Evolutionary conservation across 1,140 invertebrate genomes (phyloP), one percentile per base, ranked within the genome.

Genomic region (Pseudomyrmex sp.): DNA sequence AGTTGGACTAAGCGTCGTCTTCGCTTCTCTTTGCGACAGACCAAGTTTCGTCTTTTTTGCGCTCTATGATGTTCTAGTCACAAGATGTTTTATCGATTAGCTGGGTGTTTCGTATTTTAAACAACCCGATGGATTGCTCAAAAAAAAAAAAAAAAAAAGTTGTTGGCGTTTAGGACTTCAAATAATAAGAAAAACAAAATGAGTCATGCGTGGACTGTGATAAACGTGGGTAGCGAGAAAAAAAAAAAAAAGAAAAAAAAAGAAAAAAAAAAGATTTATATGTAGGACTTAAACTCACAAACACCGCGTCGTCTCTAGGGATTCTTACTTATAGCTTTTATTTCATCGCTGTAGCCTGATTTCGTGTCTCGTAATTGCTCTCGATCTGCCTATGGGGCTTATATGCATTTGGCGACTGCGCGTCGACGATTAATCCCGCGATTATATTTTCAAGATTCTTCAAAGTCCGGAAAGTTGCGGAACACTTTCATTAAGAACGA

Each of bases 141-240:
- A 93, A 89, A 86, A 93, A 89, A 86, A 85, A 93, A 90, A 93
- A 89, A 86, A 93, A 89, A 86, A 85, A 93, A 90, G 91, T 91
- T 91, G 92, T 92, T 93, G 93, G 93, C 92, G 91, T 93, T 93
- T 94, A 93, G 93, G 92, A 93, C 88, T 91, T 89, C 90, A 88
- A 90, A 69, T 90, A 90, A 85, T 92, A 92, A 90, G 88, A 35
- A 35, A 88, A 87, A 90, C 85, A 92, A 93, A 93, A 91, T 87
- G 88, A 93, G 93, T 93, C 93, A 94, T 94, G 93, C 93, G 93
- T 94, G 93, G 93, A 93, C 93, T 94, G 93, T 94, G 93, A 94
- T 94, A 94, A 92, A 93, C 85, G 90, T 92, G 92, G 90, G 89
- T 93, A 92, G 90, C 90, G 61, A 86, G 84, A 80, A 80, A 77